Evolutionary conservation across 1,140 invertebrate genomes (phyloP), one percentile per base, ranked within the genome.

Genomic region (Daktulosphaira vitifoliae): DNA sequence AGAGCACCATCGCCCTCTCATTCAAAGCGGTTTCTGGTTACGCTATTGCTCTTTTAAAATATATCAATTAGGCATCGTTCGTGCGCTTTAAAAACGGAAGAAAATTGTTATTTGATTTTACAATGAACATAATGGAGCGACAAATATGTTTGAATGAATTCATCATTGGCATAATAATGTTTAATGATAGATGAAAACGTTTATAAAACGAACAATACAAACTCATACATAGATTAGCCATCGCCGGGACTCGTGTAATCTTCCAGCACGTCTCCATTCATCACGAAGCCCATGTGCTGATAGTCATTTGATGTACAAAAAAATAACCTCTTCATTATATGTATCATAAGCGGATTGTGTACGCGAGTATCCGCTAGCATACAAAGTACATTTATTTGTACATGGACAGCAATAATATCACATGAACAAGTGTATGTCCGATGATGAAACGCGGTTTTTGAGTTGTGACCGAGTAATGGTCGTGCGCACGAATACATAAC

Each of bases 221-320:
- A 42, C 23, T 59, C 54, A 44, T 42, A 59, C 54, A 46, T 46
- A 42, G 54, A 59, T 59, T 59, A 44, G 2, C n/a, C 16, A 37
- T 33, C 29, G 9, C 5, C 3, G 22, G 25, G 39, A 42, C 5
- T 37, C 18, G 42, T 16, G 18, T 23, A 3, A 15, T 18, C 13
- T 9, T 23, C n/a, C 9, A 29, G 7, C 18, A 59, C 16, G 25
- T 46, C 42, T 26, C 39, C 44, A 59, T 56, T 59, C 54, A 59
- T 39, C 54, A n/a, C 44, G 25, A 59, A 59, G 26, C 54, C 11
- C 11, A 33, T 33, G 29, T 33, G 25, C 18, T 62, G 56, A 62
- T 62, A 62, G 42, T 48, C 18, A 29, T 62, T 62, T 62, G 56
- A 62, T 62, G 56, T 33, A 46, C 25, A n/a, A 13, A 26, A 59